Evolutionary conservation across 2,888 invertebrate species (phyloP).

Genomic region (Liodrosophila aerea): DNA sequence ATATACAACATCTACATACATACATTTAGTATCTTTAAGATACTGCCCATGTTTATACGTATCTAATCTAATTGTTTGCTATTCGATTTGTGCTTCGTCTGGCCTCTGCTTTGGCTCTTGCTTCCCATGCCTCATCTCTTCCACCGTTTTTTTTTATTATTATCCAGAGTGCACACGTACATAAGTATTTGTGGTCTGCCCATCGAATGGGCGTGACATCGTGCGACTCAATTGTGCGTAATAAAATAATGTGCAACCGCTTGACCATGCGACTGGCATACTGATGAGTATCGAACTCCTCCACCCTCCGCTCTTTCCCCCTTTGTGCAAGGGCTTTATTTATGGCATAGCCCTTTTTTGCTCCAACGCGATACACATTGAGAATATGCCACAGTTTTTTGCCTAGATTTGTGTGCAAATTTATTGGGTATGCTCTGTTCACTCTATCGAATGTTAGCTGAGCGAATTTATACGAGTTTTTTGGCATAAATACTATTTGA

Average conservation of each 20-base stretch:
- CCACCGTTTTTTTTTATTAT: conserved; percentile 19
- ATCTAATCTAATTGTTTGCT: conserved; percentile 43
- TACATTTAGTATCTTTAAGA: neutral
- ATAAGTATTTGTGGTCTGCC: conserved; percentile 19
- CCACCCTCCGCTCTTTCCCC: neutral
- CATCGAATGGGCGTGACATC: conserved; percentile 52
- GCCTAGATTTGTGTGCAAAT: neutral
- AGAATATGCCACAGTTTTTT: neutral
- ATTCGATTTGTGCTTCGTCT: conserved; percentile 50
- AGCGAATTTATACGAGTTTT: too few relatives aligned
- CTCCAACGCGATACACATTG: too few relatives aligned
- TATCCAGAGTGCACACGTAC: conserved; percentile 30
- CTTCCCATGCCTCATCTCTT: neutral
- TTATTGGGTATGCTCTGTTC: too few relatives aligned
- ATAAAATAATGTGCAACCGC: conserved; percentile 75
- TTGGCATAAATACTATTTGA: too few relatives aligned
- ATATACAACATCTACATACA: neutral
- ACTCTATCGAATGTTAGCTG: too few relatives aligned
- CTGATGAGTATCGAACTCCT: conserved; percentile 54
- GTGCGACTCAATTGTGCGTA: conserved; percentile 71
- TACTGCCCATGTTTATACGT: neutral
- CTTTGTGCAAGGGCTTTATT: conserved; percentile 29
- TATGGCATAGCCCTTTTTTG: conserved; percentile 42
- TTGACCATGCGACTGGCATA: conserved; percentile 63
- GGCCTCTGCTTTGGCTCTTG: conserved; percentile 1